Percentiles rank a stretch among this genome's conserved stretches.
Evolutionary conservation across 2,797 vertebrate genomes (phyloP).

Genomic region (Urophycis tenuis): DNA sequence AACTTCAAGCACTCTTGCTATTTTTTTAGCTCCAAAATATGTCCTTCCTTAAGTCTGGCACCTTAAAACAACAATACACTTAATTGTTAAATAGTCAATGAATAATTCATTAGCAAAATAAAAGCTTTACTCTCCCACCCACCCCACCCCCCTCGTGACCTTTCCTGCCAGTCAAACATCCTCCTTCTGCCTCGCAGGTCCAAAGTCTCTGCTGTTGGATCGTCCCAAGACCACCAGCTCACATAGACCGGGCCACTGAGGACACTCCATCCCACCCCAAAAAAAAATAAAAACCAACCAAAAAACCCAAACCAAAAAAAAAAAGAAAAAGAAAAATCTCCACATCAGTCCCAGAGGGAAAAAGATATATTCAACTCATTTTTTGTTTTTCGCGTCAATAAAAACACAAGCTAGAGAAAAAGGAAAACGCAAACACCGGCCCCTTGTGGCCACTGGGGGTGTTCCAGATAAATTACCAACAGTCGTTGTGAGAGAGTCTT

Average conservation of each 20-base stretch:
- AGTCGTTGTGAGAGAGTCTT: conserved; percentile 21
- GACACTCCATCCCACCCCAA: conserved; percentile 29
- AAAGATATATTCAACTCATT: conserved; percentile 35
- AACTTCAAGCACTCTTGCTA: conserved; percentile 57
- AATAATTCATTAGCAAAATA: conserved; percentile 52
- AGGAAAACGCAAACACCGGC: conserved; percentile 31
- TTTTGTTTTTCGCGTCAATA: conserved; percentile 29
- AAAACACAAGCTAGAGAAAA: not conserved
- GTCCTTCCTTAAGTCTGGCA: conserved; percentile 41
- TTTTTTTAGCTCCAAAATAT: conserved; percentile 44
- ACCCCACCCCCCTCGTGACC: conserved; percentile 14
- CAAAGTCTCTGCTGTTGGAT: conserved; percentile 38
- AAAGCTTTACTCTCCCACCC: conserved; percentile 50
- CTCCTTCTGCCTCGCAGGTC: conserved; percentile 29
- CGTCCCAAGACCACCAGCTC: conserved; percentile 57
- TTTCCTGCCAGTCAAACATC: no score
- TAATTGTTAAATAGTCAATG: conserved; percentile 51
- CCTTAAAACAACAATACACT: conserved; percentile 62
- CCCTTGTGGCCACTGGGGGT: conserved; percentile 49
- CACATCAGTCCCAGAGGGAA: conserved; percentile 47
- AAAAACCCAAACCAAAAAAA: not conserved
- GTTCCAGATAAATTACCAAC: conserved; percentile 12
- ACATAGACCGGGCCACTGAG: conserved; percentile 39
- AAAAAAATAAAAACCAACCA: conserved; percentile 17
- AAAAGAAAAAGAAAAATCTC: conserved; percentile 12